phyloP scores from a whole-genome alignment of 30 jellyfish, hydroid and myxozoan genomes.

The Aurelia sp. region DNA sequence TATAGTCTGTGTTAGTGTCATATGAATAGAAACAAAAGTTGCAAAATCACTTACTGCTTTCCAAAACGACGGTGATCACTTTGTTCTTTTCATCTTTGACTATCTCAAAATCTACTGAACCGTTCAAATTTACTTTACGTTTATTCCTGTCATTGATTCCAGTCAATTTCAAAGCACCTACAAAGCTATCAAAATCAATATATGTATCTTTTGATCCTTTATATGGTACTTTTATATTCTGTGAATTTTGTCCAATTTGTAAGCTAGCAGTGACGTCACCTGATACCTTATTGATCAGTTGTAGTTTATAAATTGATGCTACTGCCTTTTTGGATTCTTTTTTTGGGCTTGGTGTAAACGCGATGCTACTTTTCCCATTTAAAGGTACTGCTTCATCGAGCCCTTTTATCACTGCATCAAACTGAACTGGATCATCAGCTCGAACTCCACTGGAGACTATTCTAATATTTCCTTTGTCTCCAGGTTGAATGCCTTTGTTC shows the following conservation, averaged over 20 bases:
- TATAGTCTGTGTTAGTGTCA: too few relatives aligned
- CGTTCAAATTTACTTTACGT: slow-evolving; percentile 29
- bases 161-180: not conserved
- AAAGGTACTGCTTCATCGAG: slow-evolving; percentile 6
- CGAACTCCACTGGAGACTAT: not conserved
- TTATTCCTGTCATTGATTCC: slow-evolving; percentile 32
- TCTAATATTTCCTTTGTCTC: not conserved
- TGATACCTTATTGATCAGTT: slow-evolving; percentile 35
- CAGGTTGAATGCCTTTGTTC: not conserved
- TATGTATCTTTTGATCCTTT: not conserved
- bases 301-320: slow-evolving; percentile 6
- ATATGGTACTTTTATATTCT: slow-evolving; percentile 27
- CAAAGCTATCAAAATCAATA: not conserved
- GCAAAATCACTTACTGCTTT: slow-evolving; percentile 35
- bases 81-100: not conserved
- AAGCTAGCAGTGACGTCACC: slow-evolving; percentile 8
- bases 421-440: slow-evolving; percentile 19
- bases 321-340: not conserved
- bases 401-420: slow-evolving; percentile 33
- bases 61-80: slow-evolving; percentile 8
- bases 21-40: too few relatives aligned
- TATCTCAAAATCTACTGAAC: not conserved
- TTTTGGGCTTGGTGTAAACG: slow-evolving; percentile 24
- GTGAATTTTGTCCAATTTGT: slow-evolving; percentile 18
- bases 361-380: slow-evolving; percentile 9